Evolutionary conservation across 30 jellyfish, hydroid and myxozoan genomes (phyloP).

Genomic region (Phacellophora camtschatica): DNA sequence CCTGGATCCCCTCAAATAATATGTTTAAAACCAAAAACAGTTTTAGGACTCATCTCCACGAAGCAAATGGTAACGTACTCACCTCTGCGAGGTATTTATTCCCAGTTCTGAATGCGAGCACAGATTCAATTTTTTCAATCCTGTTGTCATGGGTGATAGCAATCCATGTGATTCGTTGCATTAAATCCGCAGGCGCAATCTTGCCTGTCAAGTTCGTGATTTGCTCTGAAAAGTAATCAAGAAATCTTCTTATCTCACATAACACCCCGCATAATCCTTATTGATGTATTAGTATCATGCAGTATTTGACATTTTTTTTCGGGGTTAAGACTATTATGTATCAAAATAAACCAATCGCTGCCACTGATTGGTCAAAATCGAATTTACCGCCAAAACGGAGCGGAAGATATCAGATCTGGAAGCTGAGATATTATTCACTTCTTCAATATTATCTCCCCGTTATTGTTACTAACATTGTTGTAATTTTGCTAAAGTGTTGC

Average conservation of each 20-base stretch:
- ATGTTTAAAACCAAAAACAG: too few relatives aligned
- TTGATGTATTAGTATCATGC: neutral
- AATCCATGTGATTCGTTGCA: constrained; percentile 75
- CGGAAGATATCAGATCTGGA: too few relatives aligned
- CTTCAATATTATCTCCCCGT: too few relatives aligned
- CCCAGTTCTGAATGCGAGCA: constrained; percentile 70
- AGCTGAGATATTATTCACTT: too few relatives aligned
- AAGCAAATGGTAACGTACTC: neutral
- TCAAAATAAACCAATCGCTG: too few relatives aligned
- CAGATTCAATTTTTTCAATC: constrained; percentile 64
- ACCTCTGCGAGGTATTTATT: constrained; percentile 75
- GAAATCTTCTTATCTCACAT: neutral
- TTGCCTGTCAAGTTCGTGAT: constrained; percentile 67
- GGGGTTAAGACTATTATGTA: too few relatives aligned
- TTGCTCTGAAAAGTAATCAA: constrained; percentile 30
- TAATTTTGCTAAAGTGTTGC: too few relatives aligned
- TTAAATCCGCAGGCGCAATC: constrained; percentile 75
- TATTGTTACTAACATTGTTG: too few relatives aligned
- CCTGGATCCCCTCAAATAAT: too few relatives aligned
- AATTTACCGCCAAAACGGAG: too few relatives aligned
- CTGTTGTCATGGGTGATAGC: constrained; percentile 64
- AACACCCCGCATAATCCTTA: neutral
- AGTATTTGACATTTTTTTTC: neutral
- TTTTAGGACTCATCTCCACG: too few relatives aligned
- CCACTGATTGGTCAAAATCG: too few relatives aligned